A percentile compares a stretch with the other conserved stretches of the same genome.
phyloP scores from a whole-genome alignment of 2,113 vertebrate species.

The Semnopithecus entellus region DNA sequence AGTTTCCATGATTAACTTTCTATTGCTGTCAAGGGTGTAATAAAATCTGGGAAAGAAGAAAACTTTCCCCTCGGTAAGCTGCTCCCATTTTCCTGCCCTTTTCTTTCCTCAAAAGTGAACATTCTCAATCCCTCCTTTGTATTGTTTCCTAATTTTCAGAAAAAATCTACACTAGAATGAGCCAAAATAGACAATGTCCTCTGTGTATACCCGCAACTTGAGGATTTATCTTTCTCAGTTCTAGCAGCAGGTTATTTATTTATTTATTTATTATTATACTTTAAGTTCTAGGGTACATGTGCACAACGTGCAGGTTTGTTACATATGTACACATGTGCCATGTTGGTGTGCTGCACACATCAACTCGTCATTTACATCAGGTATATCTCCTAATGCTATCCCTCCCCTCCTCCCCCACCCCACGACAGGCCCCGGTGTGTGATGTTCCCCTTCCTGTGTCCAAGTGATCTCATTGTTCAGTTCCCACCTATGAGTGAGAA shows the following conservation, averaged over 20 bases:
- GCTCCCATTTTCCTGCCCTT: conserved; percentile 48
- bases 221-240: neutral
- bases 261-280: no score
- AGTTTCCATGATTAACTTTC: conserved; percentile 76
- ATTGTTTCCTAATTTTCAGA: conserved; percentile 43
- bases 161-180: neutral
- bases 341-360: no score
- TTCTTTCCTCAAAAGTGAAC: neutral
- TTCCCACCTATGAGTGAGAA: no score
- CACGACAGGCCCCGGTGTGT: no score
- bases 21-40: conserved; percentile 68
- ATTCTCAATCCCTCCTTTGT: neutral
- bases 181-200: neutral
- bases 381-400: no score
- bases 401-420: no score
- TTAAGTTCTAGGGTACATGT: no score
- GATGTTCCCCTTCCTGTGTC: no score
- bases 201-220: neutral
- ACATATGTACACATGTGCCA: no score
- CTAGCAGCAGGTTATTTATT: neutral
- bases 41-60: conserved; percentile 74
- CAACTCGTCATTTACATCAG: no score
- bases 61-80: conserved; percentile 49
- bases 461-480: no score
- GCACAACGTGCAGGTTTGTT: no score